phyloP scores from a whole-genome alignment of 1,140 invertebrate species.

The Achroia grisella region DNA sequence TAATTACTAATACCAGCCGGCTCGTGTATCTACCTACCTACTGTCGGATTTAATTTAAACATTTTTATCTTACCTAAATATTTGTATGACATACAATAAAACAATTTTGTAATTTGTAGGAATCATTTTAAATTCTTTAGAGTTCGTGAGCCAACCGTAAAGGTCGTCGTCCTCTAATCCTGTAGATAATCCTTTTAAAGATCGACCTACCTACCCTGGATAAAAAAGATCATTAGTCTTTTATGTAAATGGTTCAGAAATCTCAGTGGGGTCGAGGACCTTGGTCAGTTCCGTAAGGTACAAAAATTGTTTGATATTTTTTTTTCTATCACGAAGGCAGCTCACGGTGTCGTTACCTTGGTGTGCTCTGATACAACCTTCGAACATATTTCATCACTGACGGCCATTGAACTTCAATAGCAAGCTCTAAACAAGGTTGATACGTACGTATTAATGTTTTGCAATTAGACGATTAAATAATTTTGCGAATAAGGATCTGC shows the following conservation, averaged over 20 bases:
- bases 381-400: constrained; percentile 47
- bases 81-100: too few relatives aligned
- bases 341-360: constrained; percentile 42
- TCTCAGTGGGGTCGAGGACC: constrained; percentile 41
- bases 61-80: too few relatives aligned
- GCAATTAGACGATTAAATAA: constrained; percentile 26
- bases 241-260: constrained; percentile 19
- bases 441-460: constrained; percentile 33
- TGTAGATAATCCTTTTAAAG: not conserved
- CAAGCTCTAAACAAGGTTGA: constrained; percentile 18
- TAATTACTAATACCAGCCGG: not conserved
- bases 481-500: not conserved
- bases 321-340: constrained; percentile 44
- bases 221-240: constrained; percentile 12
- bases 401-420: constrained; percentile 41
- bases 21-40: not conserved
- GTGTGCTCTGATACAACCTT: constrained; percentile 48
- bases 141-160: constrained; percentile 9
- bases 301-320: constrained; percentile 22
- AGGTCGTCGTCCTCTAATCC: constrained; percentile 11
- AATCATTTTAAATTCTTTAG: constrained; percentile 9
- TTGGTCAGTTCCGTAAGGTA: constrained; percentile 40
- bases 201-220: constrained; percentile 7
- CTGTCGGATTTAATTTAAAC: too few relatives aligned
- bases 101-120: too few relatives aligned